A percentile compares a stretch with the other conserved stretches of the same genome.
Conservation (phyloP, 1,140 invertebrate genomes). For the Pygmarrhopalites habei region DNA sequence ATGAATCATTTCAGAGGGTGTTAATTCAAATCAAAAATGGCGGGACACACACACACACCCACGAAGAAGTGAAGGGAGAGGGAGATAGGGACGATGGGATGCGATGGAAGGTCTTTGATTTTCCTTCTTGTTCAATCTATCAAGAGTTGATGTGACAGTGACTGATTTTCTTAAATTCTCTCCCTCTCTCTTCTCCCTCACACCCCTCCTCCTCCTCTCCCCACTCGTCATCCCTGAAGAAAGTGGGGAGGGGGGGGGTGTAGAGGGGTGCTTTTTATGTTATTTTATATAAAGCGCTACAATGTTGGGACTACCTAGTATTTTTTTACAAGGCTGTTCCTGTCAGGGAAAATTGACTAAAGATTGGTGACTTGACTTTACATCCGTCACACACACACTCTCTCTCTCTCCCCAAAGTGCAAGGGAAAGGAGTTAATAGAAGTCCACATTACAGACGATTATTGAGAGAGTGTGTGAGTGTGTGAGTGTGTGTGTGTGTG, state of each 20-base stretch:
- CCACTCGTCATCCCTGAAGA: background rate
- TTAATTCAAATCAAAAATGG: conserved; percentile 33
- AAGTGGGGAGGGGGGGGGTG: background rate
- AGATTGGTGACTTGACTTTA: no score
- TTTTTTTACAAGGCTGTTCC: background rate
- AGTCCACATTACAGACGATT: no score
- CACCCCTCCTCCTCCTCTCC: background rate
- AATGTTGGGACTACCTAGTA: background rate
- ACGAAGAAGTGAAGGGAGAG: background rate
- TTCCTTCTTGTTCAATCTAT: conserved; percentile 23
- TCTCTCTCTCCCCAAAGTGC: no score
- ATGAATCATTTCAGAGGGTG: conserved; percentile 21
- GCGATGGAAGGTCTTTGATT: conserved; percentile 4
- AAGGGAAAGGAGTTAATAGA: no score
- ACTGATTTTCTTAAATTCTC: no score
- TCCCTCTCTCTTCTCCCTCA: background rate
- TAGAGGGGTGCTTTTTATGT: background rate
- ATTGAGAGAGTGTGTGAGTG: no score
- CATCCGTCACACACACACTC: no score
- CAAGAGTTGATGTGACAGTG: conserved; percentile 22
- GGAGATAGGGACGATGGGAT: background rate
- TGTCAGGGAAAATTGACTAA: no score
- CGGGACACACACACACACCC: background rate
- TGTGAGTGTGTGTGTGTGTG: no score
- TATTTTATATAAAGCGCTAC: background rate